Evolutionary conservation across 2,113 vertebrate genomes (phyloP).

Genomic region (Rhea americana): DNA sequence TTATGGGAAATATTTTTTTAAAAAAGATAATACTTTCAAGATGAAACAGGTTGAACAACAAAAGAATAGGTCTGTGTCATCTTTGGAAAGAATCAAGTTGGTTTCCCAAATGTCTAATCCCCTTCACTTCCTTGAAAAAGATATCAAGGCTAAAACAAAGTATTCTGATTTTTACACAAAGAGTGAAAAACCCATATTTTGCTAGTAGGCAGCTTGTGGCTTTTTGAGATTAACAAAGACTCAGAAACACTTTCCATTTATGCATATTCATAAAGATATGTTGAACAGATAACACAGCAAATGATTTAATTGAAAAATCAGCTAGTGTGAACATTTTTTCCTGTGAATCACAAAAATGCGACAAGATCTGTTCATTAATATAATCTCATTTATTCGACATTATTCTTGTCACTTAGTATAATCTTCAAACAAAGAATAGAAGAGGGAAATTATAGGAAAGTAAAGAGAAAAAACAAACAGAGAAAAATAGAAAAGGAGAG

Average conservation of each 20-base stretch:
- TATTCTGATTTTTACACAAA: slow-evolving; percentile 24
- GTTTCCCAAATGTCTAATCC: slow-evolving; percentile 25
- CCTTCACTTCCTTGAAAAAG: slow-evolving; percentile 5
- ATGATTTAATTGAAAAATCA: slow-evolving; percentile 72
- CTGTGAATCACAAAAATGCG: slow-evolving; percentile 41
- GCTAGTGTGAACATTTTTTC: slow-evolving; percentile 50
- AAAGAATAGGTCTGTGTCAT: slow-evolving; percentile 17
- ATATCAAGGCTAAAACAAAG: slow-evolving; percentile 27
- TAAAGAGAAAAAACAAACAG: neutral
- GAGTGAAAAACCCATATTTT: neutral
- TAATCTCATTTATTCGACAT: slow-evolving; percentile 63
- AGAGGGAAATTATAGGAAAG: neutral
- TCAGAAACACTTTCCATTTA: slow-evolving; percentile 21
- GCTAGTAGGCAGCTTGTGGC: slow-evolving; percentile 38
- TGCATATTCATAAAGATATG: slow-evolving; percentile 65
- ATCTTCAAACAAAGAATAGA: slow-evolving; percentile 10
- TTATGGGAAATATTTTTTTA: neutral
- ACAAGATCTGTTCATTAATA: slow-evolving; percentile 70
- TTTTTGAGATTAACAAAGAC: slow-evolving; percentile 55
- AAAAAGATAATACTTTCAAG: neutral
- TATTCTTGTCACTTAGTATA: slow-evolving; percentile 59
- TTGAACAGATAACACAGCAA: slow-evolving; percentile 55
- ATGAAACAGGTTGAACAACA: neutral
- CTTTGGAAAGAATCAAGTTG: slow-evolving; percentile 26
- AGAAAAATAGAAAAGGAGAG: neutral